These are phyloP conservation scores for Microvelia longipes DNA, from an alignment of 1,140 invertebrate genomes.

Conservation along the genomic window DNA sequence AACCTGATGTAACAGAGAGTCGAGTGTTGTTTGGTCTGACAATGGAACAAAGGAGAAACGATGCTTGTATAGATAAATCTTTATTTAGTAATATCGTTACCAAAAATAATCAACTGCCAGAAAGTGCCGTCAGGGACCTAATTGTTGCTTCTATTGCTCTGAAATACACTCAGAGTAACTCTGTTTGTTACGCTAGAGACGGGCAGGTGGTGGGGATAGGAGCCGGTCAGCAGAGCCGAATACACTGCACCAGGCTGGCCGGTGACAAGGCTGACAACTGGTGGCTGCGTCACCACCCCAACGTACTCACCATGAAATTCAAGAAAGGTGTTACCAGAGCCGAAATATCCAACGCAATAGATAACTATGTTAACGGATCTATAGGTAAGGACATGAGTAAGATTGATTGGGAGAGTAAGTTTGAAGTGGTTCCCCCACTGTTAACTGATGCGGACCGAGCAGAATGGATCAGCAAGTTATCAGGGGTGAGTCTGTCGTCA, in stretches of 20 bases:
- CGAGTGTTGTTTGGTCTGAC: slow-evolving; percentile 82
- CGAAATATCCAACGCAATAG: slow-evolving; percentile 88
- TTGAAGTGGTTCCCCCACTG: slow-evolving; percentile 55
- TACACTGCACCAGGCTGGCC: slow-evolving; percentile 91
- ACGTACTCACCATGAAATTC: slow-evolving; percentile 72
- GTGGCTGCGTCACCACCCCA: slow-evolving; percentile 91
- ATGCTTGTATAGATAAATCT: slow-evolving; percentile 61
- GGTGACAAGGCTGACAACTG: slow-evolving; percentile 97
- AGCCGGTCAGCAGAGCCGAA: slow-evolving; percentile 92
- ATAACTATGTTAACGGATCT: slow-evolving; percentile 84
- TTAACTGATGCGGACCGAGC: slow-evolving; percentile 50
- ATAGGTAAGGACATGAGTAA: slow-evolving; percentile 63
- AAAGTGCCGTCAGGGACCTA: slow-evolving; percentile 67
- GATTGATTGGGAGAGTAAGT: slow-evolving; percentile 48
- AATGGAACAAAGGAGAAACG: slow-evolving; percentile 82
- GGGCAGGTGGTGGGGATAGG: slow-evolving; percentile 94
- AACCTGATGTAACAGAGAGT: slow-evolving; percentile 62
- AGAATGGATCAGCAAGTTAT: slow-evolving; percentile 64
- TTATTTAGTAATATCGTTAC: slow-evolving; percentile 78
- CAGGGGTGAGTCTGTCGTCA: slow-evolving; percentile 82
- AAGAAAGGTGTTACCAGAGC: slow-evolving; percentile 78
- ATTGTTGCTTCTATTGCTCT: slow-evolving; percentile 91
- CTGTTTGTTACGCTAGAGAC: slow-evolving; percentile 79
- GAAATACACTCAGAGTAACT: slow-evolving; percentile 97
- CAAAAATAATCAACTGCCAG: slow-evolving; percentile 48